These are phyloP conservation scores for Alces alces DNA, from an alignment of 2,113 vertebrate species.

Conservation along the genomic window DNA sequence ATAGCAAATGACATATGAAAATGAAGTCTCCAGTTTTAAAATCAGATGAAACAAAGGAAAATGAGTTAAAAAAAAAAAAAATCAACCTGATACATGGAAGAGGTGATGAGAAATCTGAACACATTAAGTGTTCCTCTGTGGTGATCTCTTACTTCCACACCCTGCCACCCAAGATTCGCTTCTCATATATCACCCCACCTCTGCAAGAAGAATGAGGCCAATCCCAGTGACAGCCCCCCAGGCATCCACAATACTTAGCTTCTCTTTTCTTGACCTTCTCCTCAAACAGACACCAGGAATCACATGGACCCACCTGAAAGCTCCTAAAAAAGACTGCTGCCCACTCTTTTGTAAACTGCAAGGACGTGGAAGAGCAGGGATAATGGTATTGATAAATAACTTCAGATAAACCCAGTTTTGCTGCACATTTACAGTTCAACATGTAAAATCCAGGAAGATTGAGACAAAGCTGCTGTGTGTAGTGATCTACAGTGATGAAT, in stretches of 20 bases:
- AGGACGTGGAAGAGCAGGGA: neutral
- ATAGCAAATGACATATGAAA: constrained; percentile 69
- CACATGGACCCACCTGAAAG: neutral
- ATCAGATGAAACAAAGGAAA: constrained; percentile 33
- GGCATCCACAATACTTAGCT: neutral
- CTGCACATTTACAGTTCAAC: neutral
- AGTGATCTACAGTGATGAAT: neutral
- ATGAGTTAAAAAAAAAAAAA: neutral
- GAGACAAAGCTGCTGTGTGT: neutral
- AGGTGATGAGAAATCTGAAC: neutral
- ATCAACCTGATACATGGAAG: neutral
- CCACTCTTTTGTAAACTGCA: neutral
- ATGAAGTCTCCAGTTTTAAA: constrained; percentile 48
- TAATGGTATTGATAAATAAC: neutral
- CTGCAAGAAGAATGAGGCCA: neutral
- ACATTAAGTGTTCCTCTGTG: neutral
- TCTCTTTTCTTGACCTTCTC: neutral
- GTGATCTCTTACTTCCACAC: neutral
- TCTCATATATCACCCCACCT: neutral
- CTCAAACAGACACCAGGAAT: neutral
- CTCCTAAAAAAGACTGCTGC: neutral
- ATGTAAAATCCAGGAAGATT: neutral
- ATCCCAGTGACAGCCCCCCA: neutral
- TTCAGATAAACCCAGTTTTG: neutral
- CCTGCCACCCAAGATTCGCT: neutral